These are phyloP conservation scores for Ichneumoninae sp. DNA, from an alignment of 2,888 invertebrate species.

Conservation along the genomic window DNA sequence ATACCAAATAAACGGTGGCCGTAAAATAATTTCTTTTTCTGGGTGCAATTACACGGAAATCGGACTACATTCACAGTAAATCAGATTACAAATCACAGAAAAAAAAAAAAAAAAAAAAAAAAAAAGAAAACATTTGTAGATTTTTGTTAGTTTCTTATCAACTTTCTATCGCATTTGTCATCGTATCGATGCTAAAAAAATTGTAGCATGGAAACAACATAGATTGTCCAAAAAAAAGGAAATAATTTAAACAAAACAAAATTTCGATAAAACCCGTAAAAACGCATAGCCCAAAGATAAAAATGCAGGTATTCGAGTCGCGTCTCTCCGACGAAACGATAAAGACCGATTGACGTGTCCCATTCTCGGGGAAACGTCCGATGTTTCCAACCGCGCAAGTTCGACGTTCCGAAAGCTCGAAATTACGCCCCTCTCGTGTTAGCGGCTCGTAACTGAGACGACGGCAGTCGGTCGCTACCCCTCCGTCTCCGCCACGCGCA, in stretches of 20 bases:
- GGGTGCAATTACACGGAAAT: too few relatives aligned
- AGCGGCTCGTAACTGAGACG: slow-evolving; percentile 53
- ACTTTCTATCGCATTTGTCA: too few relatives aligned
- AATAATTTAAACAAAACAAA: background rate
- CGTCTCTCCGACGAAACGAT: slow-evolving; percentile 19
- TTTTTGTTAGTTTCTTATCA: too few relatives aligned
- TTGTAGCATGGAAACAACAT: background rate
- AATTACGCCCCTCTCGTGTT: slow-evolving; percentile 61
- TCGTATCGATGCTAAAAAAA: too few relatives aligned
- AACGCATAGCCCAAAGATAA: background rate
- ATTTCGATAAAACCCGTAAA: background rate
- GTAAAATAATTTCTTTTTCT: too few relatives aligned
- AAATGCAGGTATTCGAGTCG: background rate
- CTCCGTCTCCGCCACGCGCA: slow-evolving; percentile 13
- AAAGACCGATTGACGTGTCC: slow-evolving; percentile 25
- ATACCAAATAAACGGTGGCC: too few relatives aligned
- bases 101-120: too few relatives aligned
- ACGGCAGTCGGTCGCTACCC: slow-evolving; percentile 21
- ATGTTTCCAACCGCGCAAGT: slow-evolving; percentile 8
- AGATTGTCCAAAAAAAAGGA: background rate
- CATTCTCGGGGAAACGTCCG: background rate
- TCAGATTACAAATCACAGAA: too few relatives aligned
- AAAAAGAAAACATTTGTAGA: too few relatives aligned
- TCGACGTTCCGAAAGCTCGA: slow-evolving; percentile 30
- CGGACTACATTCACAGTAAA: too few relatives aligned